phyloP scores from a whole-genome alignment of 2,888 invertebrate genomes.

The Entomobrya proxima region DNA sequence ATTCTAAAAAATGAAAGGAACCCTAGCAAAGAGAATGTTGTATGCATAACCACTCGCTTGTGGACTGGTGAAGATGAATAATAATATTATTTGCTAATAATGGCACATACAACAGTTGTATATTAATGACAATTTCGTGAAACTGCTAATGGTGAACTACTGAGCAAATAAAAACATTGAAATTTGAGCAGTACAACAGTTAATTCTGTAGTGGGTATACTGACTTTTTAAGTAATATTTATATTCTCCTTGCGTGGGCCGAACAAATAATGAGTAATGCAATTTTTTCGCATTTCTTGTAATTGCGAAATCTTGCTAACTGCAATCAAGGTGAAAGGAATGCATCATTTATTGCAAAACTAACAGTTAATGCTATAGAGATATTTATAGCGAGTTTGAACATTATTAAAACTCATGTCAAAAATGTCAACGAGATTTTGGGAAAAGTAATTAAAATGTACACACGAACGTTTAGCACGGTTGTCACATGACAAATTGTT shows the following conservation, averaged over 20 bases:
- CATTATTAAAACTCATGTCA: neutral
- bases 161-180: conserved; percentile 38
- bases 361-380: neutral
- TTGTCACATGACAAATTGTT: neutral
- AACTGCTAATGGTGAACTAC: too few species aligned
- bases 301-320: neutral
- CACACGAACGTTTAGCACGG: neutral
- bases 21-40: neutral
- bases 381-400: neutral
- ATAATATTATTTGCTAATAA: neutral
- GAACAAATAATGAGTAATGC: neutral
- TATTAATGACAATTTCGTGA: too few species aligned
- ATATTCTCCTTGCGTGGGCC: neutral
- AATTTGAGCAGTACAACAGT: neutral
- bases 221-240: neutral
- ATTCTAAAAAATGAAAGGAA: conserved; percentile 23
- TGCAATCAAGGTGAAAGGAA: conserved; percentile 25
- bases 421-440: neutral
- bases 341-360: neutral
- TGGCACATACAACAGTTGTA: too few species aligned
- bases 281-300: neutral
- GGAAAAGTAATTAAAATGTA: neutral
- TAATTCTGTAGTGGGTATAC: neutral
- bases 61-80: neutral
- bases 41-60: neutral